phyloP scores from a whole-genome alignment of 35 echinoderm and acorn worm species.

The Heliocidaris erythrogramma region DNA sequence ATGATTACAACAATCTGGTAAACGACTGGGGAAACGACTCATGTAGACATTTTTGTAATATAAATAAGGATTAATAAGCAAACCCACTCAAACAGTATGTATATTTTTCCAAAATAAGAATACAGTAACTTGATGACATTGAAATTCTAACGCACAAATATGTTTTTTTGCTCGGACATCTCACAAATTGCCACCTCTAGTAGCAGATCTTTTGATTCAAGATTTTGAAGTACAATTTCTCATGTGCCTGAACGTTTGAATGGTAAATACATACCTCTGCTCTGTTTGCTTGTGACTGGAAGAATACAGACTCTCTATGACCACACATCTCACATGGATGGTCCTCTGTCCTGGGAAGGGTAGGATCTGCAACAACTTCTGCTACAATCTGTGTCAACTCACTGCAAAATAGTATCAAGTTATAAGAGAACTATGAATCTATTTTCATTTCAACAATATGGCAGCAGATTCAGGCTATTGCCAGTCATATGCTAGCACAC shows the following conservation, averaged over 20 bases:
- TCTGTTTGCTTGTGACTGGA: constrained; percentile 96
- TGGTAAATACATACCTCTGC: constrained; percentile 71
- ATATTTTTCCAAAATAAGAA: too few species aligned
- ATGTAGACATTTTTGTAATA: too few species aligned
- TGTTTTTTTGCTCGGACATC: not conserved
- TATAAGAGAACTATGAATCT: too few species aligned
- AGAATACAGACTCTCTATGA: constrained; percentile 88
- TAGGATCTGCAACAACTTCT: constrained; percentile 92
- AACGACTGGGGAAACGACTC: too few species aligned
- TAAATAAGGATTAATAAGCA: too few species aligned
- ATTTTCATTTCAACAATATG: too few species aligned
- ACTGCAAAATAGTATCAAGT: constrained; percentile 39
- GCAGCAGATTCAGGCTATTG: too few species aligned
- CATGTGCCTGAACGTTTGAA: not conserved
- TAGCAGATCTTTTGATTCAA: not conserved
- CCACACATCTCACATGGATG: constrained; percentile 90
- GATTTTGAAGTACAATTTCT: not conserved
- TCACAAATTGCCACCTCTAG: not conserved
- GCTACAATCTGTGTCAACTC: constrained; percentile 95
- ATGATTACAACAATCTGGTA: too few species aligned
- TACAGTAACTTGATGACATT: too few species aligned
- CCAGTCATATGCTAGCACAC: too few species aligned
- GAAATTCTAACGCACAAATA: too few species aligned
- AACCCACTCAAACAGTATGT: too few species aligned
- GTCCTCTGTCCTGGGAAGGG: constrained; percentile 87